Conservation (phyloP, 2,888 invertebrate species). For the Leptarthrus brevirostris region DNA sequence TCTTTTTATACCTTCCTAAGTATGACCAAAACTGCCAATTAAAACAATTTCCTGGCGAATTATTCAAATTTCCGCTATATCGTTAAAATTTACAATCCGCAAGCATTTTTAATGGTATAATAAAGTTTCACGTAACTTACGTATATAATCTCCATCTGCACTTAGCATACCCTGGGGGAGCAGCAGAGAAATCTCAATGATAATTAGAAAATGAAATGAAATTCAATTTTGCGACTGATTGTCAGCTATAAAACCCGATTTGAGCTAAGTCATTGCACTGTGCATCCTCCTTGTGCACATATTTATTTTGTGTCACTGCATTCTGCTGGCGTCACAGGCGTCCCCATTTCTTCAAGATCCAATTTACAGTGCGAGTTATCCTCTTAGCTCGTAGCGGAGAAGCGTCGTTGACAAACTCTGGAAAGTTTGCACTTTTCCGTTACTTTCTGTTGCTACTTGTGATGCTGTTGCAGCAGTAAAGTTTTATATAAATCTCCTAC, state of each 20-base stretch:
- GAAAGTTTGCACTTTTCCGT: not conserved
- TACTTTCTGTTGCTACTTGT: not conserved
- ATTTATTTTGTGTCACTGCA: not conserved
- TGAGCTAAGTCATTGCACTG: too few relatives aligned
- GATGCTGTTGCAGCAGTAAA: not conserved
- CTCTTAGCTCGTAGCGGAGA: not conserved
- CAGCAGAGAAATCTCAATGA: not conserved
- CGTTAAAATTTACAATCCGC: too few relatives aligned
- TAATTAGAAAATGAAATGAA: not conserved
- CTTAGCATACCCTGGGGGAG: too few relatives aligned
- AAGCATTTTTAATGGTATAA: too few relatives aligned
- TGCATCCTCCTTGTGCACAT: not conserved
- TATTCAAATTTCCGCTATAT: too few relatives aligned
- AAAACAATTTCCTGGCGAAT: too few relatives aligned
- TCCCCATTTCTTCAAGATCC: slow-evolving; percentile 7
- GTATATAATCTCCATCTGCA: too few relatives aligned
- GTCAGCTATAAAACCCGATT: too few relatives aligned
- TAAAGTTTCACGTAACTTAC: too few relatives aligned
- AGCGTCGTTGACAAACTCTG: not conserved
- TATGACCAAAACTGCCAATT: too few relatives aligned
- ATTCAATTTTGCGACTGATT: not conserved
- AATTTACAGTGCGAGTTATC: slow-evolving; percentile 4
- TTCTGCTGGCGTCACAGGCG: slow-evolving; percentile 1
- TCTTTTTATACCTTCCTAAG: too few relatives aligned
- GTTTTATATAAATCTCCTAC: not conserved